Percentiles rank a stretch among this genome's conserved stretches.
These are phyloP conservation scores for Nephrocerus scutellatus DNA, from an alignment of 2,888 invertebrate species.

Conservation along the genomic window DNA sequence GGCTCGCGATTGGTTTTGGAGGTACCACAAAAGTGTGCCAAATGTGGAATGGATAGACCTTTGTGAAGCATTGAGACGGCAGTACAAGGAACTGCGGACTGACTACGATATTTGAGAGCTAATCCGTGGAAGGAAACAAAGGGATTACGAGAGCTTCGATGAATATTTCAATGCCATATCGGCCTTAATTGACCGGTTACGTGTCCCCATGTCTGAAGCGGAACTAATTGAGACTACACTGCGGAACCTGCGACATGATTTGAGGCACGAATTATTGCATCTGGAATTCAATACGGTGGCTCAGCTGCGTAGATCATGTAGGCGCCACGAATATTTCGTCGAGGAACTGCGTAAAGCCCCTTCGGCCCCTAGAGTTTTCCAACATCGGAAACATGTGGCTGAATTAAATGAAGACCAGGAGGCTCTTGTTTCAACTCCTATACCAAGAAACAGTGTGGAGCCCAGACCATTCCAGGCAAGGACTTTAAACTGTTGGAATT, in stretches of 20 bases:
- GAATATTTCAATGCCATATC: conserved; percentile 2
- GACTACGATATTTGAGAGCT: too few relatives aligned
- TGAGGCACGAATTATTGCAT: conserved; percentile 4
- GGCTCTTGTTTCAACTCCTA: too few relatives aligned
- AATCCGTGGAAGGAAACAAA: conserved; percentile 10
- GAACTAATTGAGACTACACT: conserved; percentile 2
- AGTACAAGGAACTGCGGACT: too few relatives aligned
- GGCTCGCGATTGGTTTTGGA: too few relatives aligned
- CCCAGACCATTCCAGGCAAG: background rate
- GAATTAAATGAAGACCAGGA: too few relatives aligned
- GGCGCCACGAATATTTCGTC: conserved; percentile 1
- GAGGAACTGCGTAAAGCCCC: background rate
- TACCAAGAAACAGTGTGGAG: conserved; percentile 9
- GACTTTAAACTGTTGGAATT: too few relatives aligned
- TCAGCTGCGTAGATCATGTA: conserved; percentile 2
- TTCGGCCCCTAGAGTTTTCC: background rate
- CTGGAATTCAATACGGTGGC: background rate
- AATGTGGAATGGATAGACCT: too few relatives aligned
- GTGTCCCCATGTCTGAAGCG: background rate
- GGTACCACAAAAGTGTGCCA: too few relatives aligned
- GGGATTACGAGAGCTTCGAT: conserved; percentile 1
- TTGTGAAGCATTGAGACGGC: too few relatives aligned
- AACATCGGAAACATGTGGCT: too few relatives aligned
- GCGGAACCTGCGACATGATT: conserved; percentile 2
- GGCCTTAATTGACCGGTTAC: conserved; percentile 1